These are phyloP conservation scores for Alloscopus bannaensis DNA, from an alignment of 2,888 invertebrate species.

Conservation along the genomic window DNA sequence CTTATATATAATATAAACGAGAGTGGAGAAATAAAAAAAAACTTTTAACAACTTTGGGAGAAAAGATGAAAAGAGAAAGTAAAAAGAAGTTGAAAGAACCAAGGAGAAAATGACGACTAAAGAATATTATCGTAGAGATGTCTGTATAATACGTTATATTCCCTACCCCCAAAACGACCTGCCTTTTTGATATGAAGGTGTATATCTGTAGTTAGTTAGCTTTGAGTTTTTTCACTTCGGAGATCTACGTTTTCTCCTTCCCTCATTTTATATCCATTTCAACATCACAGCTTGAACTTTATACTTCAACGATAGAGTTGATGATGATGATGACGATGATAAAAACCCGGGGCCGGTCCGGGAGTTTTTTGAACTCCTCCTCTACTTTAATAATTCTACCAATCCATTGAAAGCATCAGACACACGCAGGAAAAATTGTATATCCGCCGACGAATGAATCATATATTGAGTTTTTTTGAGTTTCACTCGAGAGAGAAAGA, in stretches of 20 bases:
- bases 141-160: slow-evolving; percentile 9
- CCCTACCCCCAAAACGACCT: not conserved
- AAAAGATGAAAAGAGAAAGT: slow-evolving; percentile 21
- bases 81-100: too few relatives aligned
- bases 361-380: slow-evolving; percentile 73
- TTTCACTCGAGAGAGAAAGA: slow-evolving; percentile 28
- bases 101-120: too few relatives aligned
- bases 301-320: slow-evolving; percentile 50
- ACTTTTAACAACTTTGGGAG: slow-evolving; percentile 26
- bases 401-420: slow-evolving; percentile 71
- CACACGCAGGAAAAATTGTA: slow-evolving; percentile 33
- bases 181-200: too few relatives aligned
- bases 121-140: too few relatives aligned
- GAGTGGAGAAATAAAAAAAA: not conserved
- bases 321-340: slow-evolving; percentile 48
- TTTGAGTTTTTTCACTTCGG: slow-evolving; percentile 25
- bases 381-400: slow-evolving; percentile 73
- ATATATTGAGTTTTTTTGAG: slow-evolving; percentile 61
- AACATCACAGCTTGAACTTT: too few relatives aligned
- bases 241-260: slow-evolving; percentile 6
- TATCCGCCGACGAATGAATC: slow-evolving; percentile 67
- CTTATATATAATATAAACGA: not conserved
- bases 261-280: slow-evolving; percentile 30
- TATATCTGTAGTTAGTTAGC: slow-evolving; percentile 25
- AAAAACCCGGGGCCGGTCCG: slow-evolving; percentile 69